Evolutionary conservation across 2,797 vertebrate genomes (phyloP).

Genomic region (Steatocranus sp.): DNA sequence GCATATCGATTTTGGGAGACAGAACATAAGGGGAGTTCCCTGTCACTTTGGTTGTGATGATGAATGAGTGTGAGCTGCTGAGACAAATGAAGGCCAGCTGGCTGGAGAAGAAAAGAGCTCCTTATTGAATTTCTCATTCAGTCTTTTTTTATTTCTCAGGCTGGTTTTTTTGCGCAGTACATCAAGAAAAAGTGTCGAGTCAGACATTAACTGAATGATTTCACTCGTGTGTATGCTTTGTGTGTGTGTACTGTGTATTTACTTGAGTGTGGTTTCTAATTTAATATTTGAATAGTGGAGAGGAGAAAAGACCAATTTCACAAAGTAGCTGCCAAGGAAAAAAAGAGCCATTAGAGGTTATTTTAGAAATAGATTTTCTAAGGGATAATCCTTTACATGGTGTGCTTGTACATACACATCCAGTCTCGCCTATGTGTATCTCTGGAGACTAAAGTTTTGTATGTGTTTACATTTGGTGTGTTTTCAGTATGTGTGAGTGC

Average conservation of each 20-base stretch:
- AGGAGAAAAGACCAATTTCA: background rate
- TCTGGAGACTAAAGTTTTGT: background rate
- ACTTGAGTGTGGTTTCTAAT: background rate
- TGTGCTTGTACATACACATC: background rate
- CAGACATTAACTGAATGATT: background rate
- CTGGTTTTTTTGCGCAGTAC: background rate
- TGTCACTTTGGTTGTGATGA: constrained; percentile 19
- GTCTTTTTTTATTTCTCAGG: background rate
- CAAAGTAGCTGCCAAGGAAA: constrained; percentile 17
- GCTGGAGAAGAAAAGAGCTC: background rate
- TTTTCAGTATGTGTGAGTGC: background rate
- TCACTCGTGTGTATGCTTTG: background rate
- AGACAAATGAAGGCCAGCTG: constrained; percentile 24
- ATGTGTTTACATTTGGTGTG: background rate
- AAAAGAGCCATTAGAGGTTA: background rate
- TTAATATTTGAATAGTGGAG: background rate
- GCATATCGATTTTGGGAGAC: background rate
- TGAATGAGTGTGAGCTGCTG: constrained; percentile 31
- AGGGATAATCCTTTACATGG: background rate
- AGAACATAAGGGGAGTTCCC: background rate
- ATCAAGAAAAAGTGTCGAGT: constrained; percentile 32
- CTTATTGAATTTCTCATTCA: constrained; percentile 5
- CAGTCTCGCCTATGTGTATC: background rate
- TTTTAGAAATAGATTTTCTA: background rate
- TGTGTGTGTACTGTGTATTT: background rate